A percentile compares a stretch with the other conserved stretches of the same genome.
These are phyloP conservation scores for Delichon dasypus DNA, from an alignment of 2,797 vertebrate species.

Conservation along the genomic window DNA sequence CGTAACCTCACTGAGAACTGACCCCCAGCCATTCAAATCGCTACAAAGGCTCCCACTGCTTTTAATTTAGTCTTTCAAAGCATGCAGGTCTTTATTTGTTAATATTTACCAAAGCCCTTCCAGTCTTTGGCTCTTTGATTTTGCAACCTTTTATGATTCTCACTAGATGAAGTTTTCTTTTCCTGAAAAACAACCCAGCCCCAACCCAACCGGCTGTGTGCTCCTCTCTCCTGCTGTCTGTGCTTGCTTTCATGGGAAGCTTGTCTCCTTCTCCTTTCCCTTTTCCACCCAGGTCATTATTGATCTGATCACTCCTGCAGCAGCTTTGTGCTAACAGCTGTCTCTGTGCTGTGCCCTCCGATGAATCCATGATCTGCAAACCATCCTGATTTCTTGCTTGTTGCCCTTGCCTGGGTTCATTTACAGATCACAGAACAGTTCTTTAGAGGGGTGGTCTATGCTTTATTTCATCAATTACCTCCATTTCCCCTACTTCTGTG, in stretches of 20 bases:
- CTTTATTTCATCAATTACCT: background rate
- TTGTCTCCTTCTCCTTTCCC: background rate
- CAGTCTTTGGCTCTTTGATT: constrained; percentile 15
- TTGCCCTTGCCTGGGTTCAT: background rate
- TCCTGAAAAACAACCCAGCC: background rate
- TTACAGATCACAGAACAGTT: background rate
- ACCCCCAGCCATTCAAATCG: background rate
- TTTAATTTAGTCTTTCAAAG: background rate
- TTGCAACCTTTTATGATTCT: background rate
- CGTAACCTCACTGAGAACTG: background rate
- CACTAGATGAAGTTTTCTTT: background rate
- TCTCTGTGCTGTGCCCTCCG: background rate
- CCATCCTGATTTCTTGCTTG: background rate
- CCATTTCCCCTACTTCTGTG: background rate
- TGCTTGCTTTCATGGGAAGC: background rate
- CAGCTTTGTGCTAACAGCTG: background rate
- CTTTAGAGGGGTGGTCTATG: background rate
- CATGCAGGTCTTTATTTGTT: background rate
- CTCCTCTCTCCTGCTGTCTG: background rate
- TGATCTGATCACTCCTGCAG: background rate
- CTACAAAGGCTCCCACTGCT: background rate
- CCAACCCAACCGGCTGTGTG: background rate
- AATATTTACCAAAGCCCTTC: background rate
- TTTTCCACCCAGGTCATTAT: background rate
- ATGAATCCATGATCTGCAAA: background rate